Evolutionary conservation across 2,113 vertebrate species (phyloP), one percentile per base, ranked within the genome.

Genomic region (Natator depressus): DNA sequence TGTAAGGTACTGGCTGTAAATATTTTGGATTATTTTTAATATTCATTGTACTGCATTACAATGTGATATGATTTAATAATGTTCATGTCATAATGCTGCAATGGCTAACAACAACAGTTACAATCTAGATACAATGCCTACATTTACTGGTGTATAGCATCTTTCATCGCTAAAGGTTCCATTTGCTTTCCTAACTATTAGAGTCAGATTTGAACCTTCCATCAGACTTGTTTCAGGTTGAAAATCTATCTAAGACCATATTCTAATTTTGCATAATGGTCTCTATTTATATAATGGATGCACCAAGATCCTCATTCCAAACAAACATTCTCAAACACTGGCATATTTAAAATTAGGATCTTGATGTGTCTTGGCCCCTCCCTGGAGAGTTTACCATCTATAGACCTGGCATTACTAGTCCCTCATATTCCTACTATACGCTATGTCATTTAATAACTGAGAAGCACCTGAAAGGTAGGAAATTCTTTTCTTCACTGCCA

Each of bases 371-470:
- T 95, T 69, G 20, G 46, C 7, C 49, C 55, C 84, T 88, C 90
- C n/a, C 25, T 8, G 72, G 91, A 82, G 22, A 89, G 13, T 6
- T 93, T 84, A 78, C 5, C 50, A 24, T 81, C 55, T 83, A 22
- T n/a, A 2, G 38, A 38, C 46, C 8, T 47, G 65, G 72, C 55
- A 94, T 38, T 84, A 82, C 84, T 94, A 72, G 31, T 83, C 62
- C 90, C 75, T 80, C 38, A 42, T 88, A 24, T 89, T 91, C 53
- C 35, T 89, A 13, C 31, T n/a, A 51, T 65, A 54, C 84, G 29
- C 75, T 88, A 65, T 84, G 89, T 10, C 51, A 89, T 94, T 84
- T 91, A 89, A 72, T 38, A 72, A 93, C 55, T 87, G 27, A 88
- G 54, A 29, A 87, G 46, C n/a, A 78, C 47, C 17, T 84, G 82